Evolutionary conservation across 2,113 vertebrate genomes (phyloP).

Genomic region (Vireo altiloquus): DNA sequence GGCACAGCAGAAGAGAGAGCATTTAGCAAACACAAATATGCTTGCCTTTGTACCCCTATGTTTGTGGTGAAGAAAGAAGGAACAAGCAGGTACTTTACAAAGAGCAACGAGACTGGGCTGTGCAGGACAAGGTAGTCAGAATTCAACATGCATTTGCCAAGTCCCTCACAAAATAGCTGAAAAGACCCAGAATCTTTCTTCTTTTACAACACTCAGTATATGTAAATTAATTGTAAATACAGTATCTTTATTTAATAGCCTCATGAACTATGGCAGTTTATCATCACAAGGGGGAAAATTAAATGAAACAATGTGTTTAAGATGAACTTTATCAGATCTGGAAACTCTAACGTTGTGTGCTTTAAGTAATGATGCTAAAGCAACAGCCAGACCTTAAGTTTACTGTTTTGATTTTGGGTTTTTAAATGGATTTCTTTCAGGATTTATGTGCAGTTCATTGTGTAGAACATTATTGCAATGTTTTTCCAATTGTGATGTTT

Average conservation of each 20-base stretch:
- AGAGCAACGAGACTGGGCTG: background rate
- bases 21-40: background rate
- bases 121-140: background rate
- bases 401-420: background rate
- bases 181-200: background rate
- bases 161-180: background rate
- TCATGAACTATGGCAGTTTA: background rate
- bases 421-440: background rate
- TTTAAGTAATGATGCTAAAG: background rate
- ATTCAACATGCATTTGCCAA: background rate
- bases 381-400: background rate
- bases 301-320: background rate
- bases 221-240: background rate
- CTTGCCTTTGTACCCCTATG: background rate
- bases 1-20: background rate
- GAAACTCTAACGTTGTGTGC: background rate
- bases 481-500: background rate
- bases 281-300: background rate
- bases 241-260: background rate
- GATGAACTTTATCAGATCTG: background rate
- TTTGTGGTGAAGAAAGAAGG: background rate
- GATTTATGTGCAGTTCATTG: background rate
- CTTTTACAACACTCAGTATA: background rate
- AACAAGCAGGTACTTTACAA: background rate
- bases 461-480: background rate